A percentile compares a stretch with the other conserved stretches of the same genome.
These are phyloP conservation scores for Mamestra configurata DNA, from an alignment of 1,140 invertebrate species.

Conservation along the genomic window DNA sequence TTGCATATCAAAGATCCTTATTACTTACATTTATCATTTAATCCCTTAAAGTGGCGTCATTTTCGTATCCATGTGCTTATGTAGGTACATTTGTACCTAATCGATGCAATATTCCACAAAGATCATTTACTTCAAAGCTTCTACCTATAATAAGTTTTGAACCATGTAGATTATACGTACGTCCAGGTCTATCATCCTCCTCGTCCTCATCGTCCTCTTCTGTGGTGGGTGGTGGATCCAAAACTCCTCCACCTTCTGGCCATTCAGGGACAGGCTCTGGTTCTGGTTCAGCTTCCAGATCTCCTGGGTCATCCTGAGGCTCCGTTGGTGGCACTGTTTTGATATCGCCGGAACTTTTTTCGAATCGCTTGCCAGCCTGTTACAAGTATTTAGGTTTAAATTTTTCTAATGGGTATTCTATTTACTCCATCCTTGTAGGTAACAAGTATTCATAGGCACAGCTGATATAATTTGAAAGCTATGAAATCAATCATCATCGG, in stretches of 20 bases:
- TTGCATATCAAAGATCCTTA: neutral
- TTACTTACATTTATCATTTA: neutral
- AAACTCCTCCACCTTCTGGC: too few species aligned
- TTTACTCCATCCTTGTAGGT: too few species aligned
- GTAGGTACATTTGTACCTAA: neutral
- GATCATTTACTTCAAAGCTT: too few species aligned
- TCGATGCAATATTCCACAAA: too few species aligned
- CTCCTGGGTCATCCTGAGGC: constrained; percentile 19
- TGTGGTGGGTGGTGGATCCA: neutral
- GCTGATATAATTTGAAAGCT: too few species aligned
- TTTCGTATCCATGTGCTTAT: too few species aligned
- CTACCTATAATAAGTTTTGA: too few species aligned
- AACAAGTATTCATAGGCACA: too few species aligned
- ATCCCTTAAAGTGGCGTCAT: neutral
- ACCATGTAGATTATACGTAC: neutral
- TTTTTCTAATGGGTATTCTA: too few species aligned
- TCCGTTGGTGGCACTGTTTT: neutral
- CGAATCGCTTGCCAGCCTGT: constrained; percentile 73
- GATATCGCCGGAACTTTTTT: constrained; percentile 68
- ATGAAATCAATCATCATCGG: neutral
- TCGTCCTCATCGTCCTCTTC: constrained; percentile 13
- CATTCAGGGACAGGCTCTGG: neutral
- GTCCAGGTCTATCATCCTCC: neutral
- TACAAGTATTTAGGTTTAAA: constrained; percentile 29
- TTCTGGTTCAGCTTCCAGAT: constrained; percentile 43